phyloP scores from a whole-genome alignment of 2,113 vertebrate species.

The rabbit (Oryctolagus cuniculus) region DNA sequence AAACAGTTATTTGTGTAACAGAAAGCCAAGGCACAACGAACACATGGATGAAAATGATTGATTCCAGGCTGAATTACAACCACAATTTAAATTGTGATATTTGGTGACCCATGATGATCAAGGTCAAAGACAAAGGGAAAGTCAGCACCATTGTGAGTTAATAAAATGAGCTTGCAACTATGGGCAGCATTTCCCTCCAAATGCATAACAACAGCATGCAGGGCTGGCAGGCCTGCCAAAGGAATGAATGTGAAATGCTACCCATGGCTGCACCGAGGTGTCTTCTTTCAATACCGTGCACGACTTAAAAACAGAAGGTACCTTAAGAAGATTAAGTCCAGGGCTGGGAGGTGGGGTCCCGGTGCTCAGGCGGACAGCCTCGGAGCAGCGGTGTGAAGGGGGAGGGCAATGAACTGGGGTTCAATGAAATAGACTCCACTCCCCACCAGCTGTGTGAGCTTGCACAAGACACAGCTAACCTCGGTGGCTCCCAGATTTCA shows the following conservation, averaged over 20 bases:
- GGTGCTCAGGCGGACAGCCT: no score
- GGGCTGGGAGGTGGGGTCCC: background rate
- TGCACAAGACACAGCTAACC: background rate
- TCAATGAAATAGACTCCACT: background rate
- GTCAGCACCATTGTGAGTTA: background rate
- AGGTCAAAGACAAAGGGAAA: slow-evolving; percentile 16
- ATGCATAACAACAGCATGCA: background rate
- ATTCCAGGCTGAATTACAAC: slow-evolving; percentile 43
- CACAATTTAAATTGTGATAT: slow-evolving; percentile 38
- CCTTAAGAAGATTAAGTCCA: background rate
- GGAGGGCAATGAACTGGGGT: background rate
- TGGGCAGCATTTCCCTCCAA: background rate
- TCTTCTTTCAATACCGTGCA: background rate
- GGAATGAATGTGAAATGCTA: background rate
- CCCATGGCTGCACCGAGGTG: background rate
- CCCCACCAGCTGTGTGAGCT: background rate
- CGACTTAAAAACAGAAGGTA: background rate
- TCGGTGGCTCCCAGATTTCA: background rate
- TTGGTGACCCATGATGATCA: background rate
- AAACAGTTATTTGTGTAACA: background rate
- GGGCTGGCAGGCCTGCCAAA: background rate
- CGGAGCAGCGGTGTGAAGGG: background rate
- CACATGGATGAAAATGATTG: slow-evolving; percentile 26
- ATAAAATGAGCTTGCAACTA: background rate
- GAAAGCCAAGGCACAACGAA: background rate